phyloP scores from a whole-genome alignment of 2,113 vertebrate species.

The Genyomyrus donnyi region DNA sequence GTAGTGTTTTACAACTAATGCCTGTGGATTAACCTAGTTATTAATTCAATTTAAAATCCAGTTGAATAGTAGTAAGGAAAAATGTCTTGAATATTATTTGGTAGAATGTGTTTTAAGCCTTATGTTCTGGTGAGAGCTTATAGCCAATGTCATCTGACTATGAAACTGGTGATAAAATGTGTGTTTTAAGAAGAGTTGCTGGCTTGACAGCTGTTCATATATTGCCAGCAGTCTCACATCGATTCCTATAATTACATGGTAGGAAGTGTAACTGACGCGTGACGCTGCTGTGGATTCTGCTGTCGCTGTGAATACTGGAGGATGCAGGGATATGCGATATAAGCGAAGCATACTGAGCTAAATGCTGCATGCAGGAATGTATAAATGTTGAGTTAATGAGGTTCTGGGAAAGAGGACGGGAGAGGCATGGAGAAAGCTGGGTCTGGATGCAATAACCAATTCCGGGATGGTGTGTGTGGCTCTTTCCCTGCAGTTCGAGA shows the following conservation, averaged over 20 bases:
- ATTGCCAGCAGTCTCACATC: neutral
- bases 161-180: neutral
- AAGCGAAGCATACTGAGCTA: neutral
- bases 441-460: neutral
- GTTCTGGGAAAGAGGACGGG: neutral
- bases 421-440: neutral
- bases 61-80: neutral
- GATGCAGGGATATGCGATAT: neutral
- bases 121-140: neutral
- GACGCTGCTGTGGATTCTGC: neutral
- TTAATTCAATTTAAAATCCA: neutral
- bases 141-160: neutral
- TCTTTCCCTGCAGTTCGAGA: neutral
- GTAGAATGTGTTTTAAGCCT: neutral
- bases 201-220: neutral
- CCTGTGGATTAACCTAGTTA: neutral
- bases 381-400: neutral
- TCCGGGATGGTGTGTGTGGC: neutral
- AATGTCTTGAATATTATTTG: neutral
- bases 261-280: neutral
- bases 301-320: neutral
- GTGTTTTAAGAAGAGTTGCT: neutral
- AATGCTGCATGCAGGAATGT: neutral
- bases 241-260: neutral
- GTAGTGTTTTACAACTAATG: neutral